Conservation (phyloP, 2,797 vertebrate genomes). For the Crocodylus rhombifer region DNA sequence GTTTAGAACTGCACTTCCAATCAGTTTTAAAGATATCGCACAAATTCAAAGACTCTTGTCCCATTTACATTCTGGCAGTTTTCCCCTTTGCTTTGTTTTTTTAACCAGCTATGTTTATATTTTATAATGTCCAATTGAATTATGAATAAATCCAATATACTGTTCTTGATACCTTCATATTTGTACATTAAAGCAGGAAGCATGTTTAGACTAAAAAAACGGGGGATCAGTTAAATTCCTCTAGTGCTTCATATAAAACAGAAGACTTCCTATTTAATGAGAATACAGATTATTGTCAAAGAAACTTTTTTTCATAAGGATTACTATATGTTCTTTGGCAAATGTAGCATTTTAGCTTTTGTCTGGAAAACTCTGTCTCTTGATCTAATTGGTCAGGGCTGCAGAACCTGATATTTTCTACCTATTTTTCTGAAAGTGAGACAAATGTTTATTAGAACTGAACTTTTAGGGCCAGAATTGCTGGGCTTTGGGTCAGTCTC, state of each 20-base stretch:
- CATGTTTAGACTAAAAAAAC: constrained; percentile 53
- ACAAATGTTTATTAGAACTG: neutral
- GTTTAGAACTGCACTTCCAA: constrained; percentile 32
- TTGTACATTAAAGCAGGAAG: constrained; percentile 19
- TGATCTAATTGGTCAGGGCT: neutral
- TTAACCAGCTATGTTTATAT: neutral
- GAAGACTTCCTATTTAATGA: constrained; percentile 26
- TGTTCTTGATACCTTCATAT: neutral
- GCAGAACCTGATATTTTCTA: neutral
- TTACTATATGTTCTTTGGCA: neutral
- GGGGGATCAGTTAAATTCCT: constrained; percentile 37
- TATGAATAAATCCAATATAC: constrained; percentile 26
- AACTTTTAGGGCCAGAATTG: neutral
- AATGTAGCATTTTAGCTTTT: neutral
- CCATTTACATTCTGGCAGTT: neutral
- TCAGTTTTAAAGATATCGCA: constrained; percentile 20
- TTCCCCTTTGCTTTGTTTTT: neutral
- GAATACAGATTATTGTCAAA: neutral
- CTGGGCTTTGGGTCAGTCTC: neutral
- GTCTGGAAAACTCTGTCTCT: neutral
- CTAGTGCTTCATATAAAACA: neutral
- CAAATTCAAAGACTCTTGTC: constrained; percentile 19
- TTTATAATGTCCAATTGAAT: constrained; percentile 16
- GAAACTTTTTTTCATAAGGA: constrained; percentile 2
- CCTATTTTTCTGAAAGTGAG: neutral